phyloP scores from a whole-genome alignment of 2,113 vertebrate genomes.

The Desmodus rotundus region DNA sequence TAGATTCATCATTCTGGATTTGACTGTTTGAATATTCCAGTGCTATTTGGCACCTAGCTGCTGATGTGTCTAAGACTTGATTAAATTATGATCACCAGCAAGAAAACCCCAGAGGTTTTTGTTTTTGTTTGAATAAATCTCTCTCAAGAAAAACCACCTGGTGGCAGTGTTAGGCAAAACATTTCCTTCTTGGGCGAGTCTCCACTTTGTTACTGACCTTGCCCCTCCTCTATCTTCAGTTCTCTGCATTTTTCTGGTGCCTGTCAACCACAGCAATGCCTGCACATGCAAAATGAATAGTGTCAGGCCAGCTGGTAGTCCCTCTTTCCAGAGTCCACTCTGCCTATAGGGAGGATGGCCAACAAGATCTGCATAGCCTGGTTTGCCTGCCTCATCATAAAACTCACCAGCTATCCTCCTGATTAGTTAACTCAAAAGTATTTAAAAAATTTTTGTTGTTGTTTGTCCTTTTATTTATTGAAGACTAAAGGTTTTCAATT shows the following conservation, averaged over 20 bases:
- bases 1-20: not conserved
- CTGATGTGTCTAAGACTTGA: not conserved
- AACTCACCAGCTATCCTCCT: not conserved
- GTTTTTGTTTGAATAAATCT: not conserved
- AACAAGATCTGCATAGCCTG: not conserved
- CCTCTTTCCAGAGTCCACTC: not conserved
- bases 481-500: not conserved
- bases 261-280: rapidly evolving
- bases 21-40: not conserved
- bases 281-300: not conserved
- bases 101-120: not conserved
- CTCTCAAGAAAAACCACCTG: conserved; percentile 24
- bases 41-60: not conserved
- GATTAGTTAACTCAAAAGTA: not conserved
- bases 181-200: not conserved
- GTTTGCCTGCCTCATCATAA: not conserved
- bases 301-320: not conserved
- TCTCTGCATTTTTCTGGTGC: not conserved
- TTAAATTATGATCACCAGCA: not conserved
- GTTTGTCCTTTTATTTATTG: not conserved
- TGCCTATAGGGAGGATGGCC: not conserved
- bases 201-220: not conserved
- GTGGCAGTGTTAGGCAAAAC: not conserved
- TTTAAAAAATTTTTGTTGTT: not conserved
- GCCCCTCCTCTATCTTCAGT: not conserved